Percentiles rank a stretch among this genome's conserved stretches.
These are phyloP conservation scores for Toxotes jaculatrix DNA, from an alignment of 2,113 vertebrate species.

Conservation along the genomic window DNA sequence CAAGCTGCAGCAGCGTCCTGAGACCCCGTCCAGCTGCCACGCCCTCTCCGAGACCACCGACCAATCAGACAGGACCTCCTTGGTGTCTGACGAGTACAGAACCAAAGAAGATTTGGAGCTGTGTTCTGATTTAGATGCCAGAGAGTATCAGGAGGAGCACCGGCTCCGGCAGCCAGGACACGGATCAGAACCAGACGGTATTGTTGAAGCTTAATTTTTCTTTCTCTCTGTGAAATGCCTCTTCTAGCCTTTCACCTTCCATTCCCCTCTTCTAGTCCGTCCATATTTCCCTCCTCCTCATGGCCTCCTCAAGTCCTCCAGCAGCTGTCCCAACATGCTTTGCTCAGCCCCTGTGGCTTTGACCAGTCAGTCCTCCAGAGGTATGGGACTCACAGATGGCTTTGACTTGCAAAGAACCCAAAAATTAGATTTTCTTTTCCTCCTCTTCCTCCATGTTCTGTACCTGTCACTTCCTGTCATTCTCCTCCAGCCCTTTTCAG, in stretches of 20 bases:
- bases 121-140: constrained; percentile 88
- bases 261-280: constrained; percentile 72
- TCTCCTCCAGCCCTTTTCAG: constrained; percentile 84
- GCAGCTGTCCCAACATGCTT: constrained; percentile 81
- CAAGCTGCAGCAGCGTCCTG: constrained; percentile 87
- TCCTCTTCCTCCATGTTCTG: constrained; percentile 26
- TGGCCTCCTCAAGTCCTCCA: constrained; percentile 80
- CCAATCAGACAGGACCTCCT: constrained; percentile 89
- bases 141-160: constrained; percentile 84
- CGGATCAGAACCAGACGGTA: constrained; percentile 72
- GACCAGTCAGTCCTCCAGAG: constrained; percentile 66
- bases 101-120: constrained; percentile 89
- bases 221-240: neutral
- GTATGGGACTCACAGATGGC: constrained; percentile 51
- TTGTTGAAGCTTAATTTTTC: neutral
- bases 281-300: constrained; percentile 72
- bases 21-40: constrained; percentile 89
- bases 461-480: constrained; percentile 64
- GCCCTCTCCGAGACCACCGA: constrained; percentile 89
- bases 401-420: constrained; percentile 6
- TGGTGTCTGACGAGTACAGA: constrained; percentile 86
- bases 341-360: constrained; percentile 73
- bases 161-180: constrained; percentile 46
- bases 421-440: constrained; percentile 11
- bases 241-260: constrained; percentile 60